These are phyloP conservation scores for Lepidocyrtoides sp. DNA, from an alignment of 2,888 invertebrate genomes.

Conservation along the genomic window DNA sequence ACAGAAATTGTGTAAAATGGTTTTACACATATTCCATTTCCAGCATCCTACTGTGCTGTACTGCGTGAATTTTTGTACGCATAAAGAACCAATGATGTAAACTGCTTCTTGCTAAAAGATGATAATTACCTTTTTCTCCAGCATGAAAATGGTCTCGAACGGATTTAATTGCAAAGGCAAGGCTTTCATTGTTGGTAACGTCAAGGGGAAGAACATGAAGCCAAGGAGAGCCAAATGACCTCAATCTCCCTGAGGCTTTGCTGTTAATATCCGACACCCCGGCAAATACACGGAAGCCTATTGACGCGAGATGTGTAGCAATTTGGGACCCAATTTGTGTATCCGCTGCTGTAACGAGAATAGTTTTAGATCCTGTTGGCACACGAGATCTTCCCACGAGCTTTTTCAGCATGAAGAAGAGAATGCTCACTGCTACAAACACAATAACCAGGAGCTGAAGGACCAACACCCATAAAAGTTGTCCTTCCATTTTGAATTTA, in stretches of 20 bases:
- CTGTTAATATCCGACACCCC: slow-evolving; percentile 83
- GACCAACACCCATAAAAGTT: slow-evolving; percentile 83
- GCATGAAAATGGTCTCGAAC: slow-evolving; percentile 83
- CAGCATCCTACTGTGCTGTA: no score
- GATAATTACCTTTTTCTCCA: slow-evolving; percentile 84
- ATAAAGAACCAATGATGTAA: no score
- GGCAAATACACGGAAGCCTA: slow-evolving; percentile 84
- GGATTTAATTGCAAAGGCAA: slow-evolving; percentile 81
- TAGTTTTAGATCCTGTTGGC: slow-evolving; percentile 83
- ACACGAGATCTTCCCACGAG: slow-evolving; percentile 81
- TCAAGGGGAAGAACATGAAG: slow-evolving; percentile 83
- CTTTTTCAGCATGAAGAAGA: slow-evolving; percentile 84
- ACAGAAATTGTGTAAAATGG: no score
- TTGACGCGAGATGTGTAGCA: slow-evolving; percentile 80
- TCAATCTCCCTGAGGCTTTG: slow-evolving; percentile 78
- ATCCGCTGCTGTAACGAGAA: slow-evolving; percentile 84
- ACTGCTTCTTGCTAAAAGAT: no score
- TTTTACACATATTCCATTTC: no score
- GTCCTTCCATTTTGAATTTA: slow-evolving; percentile 81
- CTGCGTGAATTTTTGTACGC: no score
- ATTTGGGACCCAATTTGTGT: slow-evolving; percentile 83
- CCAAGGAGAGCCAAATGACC: slow-evolving; percentile 83
- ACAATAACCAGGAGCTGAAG: slow-evolving; percentile 84
- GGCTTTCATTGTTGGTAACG: slow-evolving; percentile 83
- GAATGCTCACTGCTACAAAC: slow-evolving; percentile 83